Evolutionary conservation across 2,888 invertebrate species (phyloP), one percentile per base, ranked within the genome.

Genomic region (Acanthoscelides obtectus): DNA sequence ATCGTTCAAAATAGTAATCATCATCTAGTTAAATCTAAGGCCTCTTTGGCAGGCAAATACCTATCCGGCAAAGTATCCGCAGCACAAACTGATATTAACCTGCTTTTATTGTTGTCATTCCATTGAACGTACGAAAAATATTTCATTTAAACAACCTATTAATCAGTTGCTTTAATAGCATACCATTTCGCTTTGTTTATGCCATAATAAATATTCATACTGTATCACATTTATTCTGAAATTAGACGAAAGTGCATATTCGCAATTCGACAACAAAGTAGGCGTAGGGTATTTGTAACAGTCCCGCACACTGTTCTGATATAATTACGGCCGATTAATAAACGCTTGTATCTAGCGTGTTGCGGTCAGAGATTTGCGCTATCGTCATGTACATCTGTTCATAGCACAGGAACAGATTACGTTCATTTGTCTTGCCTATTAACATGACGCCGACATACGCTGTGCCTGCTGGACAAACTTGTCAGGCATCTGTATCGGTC

Each of bases 281-380:
- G 45, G 45, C 45, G 45, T 6, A 12, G 45, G 25, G 1, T 17
- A 45, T 45, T 45, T 45, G 45, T 45, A 45, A 45, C 45, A 45
- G 45, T 45, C 45, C 45, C 45, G 45, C 45, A n/a, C n/a, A 45
- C 8, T 45, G 45, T 45, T 17, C 45, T 45, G 74, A 74, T 75
- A 73, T 77, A 79, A 78, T 75, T 71, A 74, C 76, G 77, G 75
- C 73, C 74, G 74, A 78, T 79, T 77, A 79, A 79, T 76, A 77
- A 77, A 76, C 77, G 77, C 79, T 79, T 78, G 79, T 79, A 79
- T 79, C 77, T 78, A 79, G 79, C 79, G 79, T 68, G 20, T 72
- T 66, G 72, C 72, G 70, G 75, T 75, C 74, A 72, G 77, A 76
- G 75, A 75, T 68, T 22, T 25, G 22, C 70, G 70, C 71, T 45